Conservation (phyloP, 2,797 vertebrate genomes). For the Xenopus petersii region DNA sequence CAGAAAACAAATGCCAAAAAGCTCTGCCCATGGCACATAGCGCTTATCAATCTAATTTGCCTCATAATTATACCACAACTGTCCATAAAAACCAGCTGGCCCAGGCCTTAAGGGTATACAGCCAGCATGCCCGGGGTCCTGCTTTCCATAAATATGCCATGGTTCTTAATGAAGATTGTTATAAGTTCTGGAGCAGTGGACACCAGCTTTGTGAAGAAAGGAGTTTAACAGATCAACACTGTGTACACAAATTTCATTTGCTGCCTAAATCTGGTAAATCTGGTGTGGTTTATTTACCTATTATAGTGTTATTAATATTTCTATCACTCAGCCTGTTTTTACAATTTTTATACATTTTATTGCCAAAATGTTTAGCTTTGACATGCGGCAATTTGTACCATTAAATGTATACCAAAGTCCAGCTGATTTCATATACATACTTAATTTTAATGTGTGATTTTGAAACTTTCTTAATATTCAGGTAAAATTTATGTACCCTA, state of each 20-base stretch:
- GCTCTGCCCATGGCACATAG: constrained; percentile 95
- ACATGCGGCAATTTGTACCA: too few relatives aligned
- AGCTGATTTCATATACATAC: too few relatives aligned
- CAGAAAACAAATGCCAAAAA: constrained; percentile 95
- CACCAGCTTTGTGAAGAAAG: constrained; percentile 96
- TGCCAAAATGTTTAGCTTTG: too few relatives aligned
- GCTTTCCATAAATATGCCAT: constrained; percentile 93
- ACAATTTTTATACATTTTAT: too few relatives aligned
- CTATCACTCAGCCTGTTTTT: too few relatives aligned
- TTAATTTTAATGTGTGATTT: too few relatives aligned
- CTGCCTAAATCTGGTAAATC: constrained; percentile 87
- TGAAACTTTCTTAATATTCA: too few relatives aligned
- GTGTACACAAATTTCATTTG: constrained; percentile 96
- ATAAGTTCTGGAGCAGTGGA: constrained; percentile 98
- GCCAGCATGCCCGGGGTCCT: constrained; percentile 90
- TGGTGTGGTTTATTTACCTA: too few relatives aligned
- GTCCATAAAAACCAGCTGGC: constrained; percentile 96
- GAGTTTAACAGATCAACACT: constrained; percentile 94
- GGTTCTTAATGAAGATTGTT: constrained; percentile 95
- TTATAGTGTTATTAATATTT: too few relatives aligned
- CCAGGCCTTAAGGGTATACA: constrained; percentile 89
- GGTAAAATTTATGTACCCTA: too few relatives aligned
- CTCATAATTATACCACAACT: constrained; percentile 97
- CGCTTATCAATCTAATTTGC: constrained; percentile 95
- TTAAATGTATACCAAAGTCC: too few relatives aligned